Evolutionary conservation across 2,888 invertebrate species (phyloP), one percentile per base, ranked within the genome.

Genomic region (Melanchra persicariae): DNA sequence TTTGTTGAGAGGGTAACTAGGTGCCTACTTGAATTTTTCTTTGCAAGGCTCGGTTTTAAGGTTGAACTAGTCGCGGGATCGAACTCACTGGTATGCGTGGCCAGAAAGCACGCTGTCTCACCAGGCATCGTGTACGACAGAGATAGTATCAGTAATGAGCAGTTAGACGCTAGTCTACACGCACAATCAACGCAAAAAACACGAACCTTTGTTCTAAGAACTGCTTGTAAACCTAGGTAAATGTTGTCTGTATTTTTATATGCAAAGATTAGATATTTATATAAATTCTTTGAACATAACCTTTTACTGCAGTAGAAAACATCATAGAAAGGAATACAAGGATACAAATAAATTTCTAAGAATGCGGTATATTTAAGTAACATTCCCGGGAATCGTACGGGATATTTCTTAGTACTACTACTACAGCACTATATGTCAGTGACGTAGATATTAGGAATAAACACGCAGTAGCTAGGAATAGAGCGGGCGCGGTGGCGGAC

Each of bases 381-480:
- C 43, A 37, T 66, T 72, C 37, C 61, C 30, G 45, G 58, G 58
- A 26, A 58, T 49, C 30, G 26, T 49, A 64, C 47, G 54, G 51
- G 34, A 51, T 66, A 24, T 51, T 55, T 22, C 19, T 12, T 12
- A 59, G n/a, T 24, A 22, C 8, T 15, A 30, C 9, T 24, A 17
- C 10, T 45, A 45, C 55, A 76, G 4, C 74, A 60, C 72, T 77
- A 70, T 74, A 70, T 40, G 49, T 52, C 40, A 26, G 22, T 55
- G 69, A 57, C 47, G 49, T 67, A 69, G 49, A 71, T 70, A 57
- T 59, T 70, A 77, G 73, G 64, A 52, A 9, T 54, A 8, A 54
- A 54, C 1, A 5, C 5, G 30, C 0, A 10, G 10, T 54, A 5
- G n/a, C 9, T 1, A 10, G 30, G n/a, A 10, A 3, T 0, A 4